Conservation (phyloP, 1,140 invertebrate species). For the Pantala flavescens region DNA sequence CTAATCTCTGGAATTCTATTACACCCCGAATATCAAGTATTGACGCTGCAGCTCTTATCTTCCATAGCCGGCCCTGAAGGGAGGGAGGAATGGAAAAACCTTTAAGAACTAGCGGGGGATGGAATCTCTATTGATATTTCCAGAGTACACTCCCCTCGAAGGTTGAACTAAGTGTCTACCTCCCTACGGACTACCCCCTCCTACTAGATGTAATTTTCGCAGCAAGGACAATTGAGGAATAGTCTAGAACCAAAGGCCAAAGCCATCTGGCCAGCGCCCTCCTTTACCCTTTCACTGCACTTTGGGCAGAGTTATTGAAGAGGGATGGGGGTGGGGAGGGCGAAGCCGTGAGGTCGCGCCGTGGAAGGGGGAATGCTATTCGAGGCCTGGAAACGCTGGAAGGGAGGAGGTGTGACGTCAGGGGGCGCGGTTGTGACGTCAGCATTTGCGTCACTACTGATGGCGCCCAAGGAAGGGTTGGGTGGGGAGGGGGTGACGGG, state of each 20-base stretch:
- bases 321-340: not conserved
- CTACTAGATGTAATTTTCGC: not conserved
- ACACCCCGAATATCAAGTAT: no score
- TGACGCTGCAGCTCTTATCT: no score
- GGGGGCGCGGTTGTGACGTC: not conserved
- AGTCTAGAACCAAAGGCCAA: not conserved
- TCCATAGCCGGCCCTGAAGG: no score
- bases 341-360: not conserved
- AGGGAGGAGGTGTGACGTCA: not conserved
- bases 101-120: no score
- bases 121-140: no score
- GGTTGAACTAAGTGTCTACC: not conserved
- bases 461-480: not conserved
- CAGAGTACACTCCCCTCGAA: no score
- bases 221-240: not conserved
- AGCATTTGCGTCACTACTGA: conserved; percentile 5
- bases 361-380: not conserved
- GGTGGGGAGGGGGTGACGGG: not conserved
- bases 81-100: no score
- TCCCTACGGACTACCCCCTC: not conserved
- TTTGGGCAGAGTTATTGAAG: no score
- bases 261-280: not conserved
- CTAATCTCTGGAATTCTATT: no score
- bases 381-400: not conserved
- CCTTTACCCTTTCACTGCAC: not conserved